Evolutionary conservation across 1,140 invertebrate genomes (phyloP).

Genomic region (Brachionus sp.): DNA sequence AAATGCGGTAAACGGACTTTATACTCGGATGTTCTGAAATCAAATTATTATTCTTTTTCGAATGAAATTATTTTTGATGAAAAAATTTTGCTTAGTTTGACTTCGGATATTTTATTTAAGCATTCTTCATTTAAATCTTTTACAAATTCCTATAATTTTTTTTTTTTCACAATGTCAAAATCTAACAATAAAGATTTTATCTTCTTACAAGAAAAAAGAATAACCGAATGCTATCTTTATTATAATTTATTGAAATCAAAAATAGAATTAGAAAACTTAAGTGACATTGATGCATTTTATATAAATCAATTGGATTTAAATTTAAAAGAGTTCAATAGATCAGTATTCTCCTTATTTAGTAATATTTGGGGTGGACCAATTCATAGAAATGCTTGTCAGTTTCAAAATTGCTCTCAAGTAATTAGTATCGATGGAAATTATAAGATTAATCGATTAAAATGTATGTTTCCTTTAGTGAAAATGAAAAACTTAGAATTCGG

Average conservation of each 20-base stretch:
- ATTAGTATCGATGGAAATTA: background rate
- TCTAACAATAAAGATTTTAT: background rate
- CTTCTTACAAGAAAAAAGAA: background rate
- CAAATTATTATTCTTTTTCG: background rate
- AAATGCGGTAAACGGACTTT: background rate
- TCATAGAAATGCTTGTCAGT: background rate
- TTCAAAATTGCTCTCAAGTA: background rate
- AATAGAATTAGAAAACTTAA: background rate
- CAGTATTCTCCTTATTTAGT: background rate
- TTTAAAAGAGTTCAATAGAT: background rate
- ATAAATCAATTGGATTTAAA: background rate
- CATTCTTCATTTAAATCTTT: background rate
- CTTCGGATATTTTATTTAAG: background rate
- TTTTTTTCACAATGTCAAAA: background rate
- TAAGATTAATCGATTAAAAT: background rate
- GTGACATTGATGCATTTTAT: background rate
- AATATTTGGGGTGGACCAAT: background rate
- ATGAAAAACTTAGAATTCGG: background rate
- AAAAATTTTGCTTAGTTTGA: background rate
- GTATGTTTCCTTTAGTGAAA: background rate
- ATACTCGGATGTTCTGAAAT: background rate
- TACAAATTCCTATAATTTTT: background rate
- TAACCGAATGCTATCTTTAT: background rate
- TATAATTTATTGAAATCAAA: background rate
- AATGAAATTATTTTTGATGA: slow-evolving; percentile 5